phyloP scores from a whole-genome alignment of 2,888 invertebrate genomes.

The Thymelicus acteon region DNA sequence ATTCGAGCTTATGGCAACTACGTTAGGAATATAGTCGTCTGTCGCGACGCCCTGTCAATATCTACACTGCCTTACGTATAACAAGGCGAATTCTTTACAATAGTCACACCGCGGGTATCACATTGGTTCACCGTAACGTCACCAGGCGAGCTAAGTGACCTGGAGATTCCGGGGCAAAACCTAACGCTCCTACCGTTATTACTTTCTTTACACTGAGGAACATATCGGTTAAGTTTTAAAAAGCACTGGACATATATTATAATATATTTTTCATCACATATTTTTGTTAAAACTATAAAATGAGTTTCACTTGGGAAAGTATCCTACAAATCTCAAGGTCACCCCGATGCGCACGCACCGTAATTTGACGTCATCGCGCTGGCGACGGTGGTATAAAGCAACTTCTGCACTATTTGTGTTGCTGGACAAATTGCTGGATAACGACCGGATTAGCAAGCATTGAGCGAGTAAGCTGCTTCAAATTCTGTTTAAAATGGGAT shows the following conservation, averaged over 20 bases:
- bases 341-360: not conserved
- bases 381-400: not conserved
- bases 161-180: not conserved
- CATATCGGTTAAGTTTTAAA: constrained; percentile 5
- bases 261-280: not conserved
- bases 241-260: constrained; percentile 6
- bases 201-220: constrained; percentile 10
- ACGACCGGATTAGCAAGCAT: too few relatives aligned
- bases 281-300: not conserved
- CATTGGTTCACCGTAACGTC: not conserved
- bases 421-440: not conserved
- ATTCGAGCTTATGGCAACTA: constrained; percentile 53
- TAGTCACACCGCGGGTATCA: constrained; percentile 1
- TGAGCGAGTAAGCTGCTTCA: too few relatives aligned
- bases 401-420: not conserved
- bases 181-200: not conserved
- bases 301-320: constrained; percentile 5
- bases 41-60: constrained; percentile 42
- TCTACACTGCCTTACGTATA: constrained; percentile 37
- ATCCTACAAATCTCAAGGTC: constrained; percentile 11
- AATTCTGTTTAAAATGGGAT: too few relatives aligned
- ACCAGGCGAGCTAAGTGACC: constrained; percentile 1
- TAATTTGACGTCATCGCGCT: not conserved
- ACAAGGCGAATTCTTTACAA: constrained; percentile 26
- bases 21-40: constrained; percentile 44